Base-by-base conservation (phyloP, 2,113 vertebrate species). In the Bubo blakistoni region DNA sequence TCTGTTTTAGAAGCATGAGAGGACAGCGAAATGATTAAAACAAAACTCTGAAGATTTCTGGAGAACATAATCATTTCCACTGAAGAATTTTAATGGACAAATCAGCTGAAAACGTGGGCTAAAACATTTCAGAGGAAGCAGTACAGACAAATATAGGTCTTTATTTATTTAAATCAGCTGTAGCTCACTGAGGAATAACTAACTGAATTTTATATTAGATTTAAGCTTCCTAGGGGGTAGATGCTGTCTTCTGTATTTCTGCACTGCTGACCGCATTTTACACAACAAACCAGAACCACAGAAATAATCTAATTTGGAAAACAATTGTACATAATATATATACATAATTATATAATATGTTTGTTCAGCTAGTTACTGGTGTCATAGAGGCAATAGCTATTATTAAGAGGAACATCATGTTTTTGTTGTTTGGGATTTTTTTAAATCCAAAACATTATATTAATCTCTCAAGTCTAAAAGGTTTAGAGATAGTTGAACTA, bases 41-140 rank as follows among this genome's bases (percentile, higher is more conserved):
- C 34, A 49, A 86, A 90, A 29, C 32, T 76, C 69, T 86, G 44
- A 86, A 80, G 76, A 81, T 77, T 79, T 91, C 96, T 94, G 73
- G 24, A 86, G 55, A 95, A 32, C 32, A 38, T 1, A 76, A 69
- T 63, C 9, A 22, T 14, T 88, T 90, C 70, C 88, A 93, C 2
- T 51, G 84, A 88, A 61, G 32, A 42, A 88, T 74, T 73, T 67
- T 40, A 85, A 82, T 16, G 78, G 83, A 9, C 20, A 82, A 6
- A 65, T 47, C 40, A 76, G 40, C 25, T 59, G 61, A 47, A 81
- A 46, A 54, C 0, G 0, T 2, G 22, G 67, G 47, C n/a, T 49
- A 20, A 54, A 70, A 66, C 2, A 5, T 44, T 62, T 85, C 80
- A 72, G 44, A 59, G 47, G 61, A 81, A 76, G 89, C 55, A 46